A percentile compares a stretch with the other conserved stretches of the same genome.
Evolutionary conservation across 2,797 vertebrate species (phyloP).

Genomic region (Eremophila alpestris): DNA sequence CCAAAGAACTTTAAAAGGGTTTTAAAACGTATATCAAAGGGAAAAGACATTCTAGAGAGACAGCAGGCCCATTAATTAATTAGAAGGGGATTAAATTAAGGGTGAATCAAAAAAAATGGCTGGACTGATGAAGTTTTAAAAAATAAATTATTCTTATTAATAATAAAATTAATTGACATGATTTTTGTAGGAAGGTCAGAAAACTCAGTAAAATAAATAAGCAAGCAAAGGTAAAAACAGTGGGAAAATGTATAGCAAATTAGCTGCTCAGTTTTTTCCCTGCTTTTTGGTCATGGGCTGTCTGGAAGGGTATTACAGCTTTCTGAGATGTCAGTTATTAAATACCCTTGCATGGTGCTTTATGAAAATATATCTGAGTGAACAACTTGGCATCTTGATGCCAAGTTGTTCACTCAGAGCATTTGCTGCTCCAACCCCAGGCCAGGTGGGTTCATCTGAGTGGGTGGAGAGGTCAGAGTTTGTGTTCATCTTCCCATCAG

Average conservation of each 20-base stretch:
- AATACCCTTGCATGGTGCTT: background rate
- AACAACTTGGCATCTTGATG: too few relatives aligned
- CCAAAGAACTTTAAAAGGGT: conserved; percentile 21
- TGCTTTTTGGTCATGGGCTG: background rate
- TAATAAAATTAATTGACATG: background rate
- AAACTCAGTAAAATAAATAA: background rate
- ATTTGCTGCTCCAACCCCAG: background rate
- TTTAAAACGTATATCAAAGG: conserved; percentile 27
- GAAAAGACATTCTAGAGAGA: conserved; percentile 14
- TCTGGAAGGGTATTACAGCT: background rate
- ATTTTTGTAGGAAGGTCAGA: background rate
- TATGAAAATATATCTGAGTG: too few relatives aligned
- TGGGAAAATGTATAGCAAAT: background rate
- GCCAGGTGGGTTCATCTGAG: background rate
- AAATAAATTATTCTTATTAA: background rate
- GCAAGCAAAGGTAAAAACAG: background rate
- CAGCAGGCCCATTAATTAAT: conserved; percentile 37
- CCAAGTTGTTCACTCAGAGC: background rate
- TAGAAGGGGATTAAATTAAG: conserved; percentile 29
- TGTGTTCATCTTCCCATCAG: background rate
- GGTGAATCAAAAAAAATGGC: background rate
- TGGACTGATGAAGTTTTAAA: background rate
- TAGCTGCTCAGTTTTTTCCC: background rate
- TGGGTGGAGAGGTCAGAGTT: background rate
- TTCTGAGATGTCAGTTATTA: background rate